Percentiles rank a stretch among this genome's conserved stretches.
Evolutionary conservation across 2,113 vertebrate species (phyloP).

Genomic region (Procavia capensis): DNA sequence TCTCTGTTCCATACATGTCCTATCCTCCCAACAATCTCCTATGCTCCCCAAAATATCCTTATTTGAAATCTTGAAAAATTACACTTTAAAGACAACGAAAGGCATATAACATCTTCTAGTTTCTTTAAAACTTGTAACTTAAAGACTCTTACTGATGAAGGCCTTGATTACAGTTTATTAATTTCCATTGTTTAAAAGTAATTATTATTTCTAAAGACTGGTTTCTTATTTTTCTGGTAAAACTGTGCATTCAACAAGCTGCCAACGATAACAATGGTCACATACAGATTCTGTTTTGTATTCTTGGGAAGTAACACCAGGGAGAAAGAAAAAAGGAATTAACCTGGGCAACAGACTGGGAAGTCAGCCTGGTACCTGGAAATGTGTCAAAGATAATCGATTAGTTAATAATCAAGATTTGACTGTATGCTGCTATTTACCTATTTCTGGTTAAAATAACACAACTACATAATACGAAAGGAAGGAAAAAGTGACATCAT

Average conservation of each 20-base stretch:
- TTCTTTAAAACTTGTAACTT: background rate
- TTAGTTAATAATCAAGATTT: conserved; percentile 7
- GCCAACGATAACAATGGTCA: conserved; percentile 7
- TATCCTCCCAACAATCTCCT: too few relatives aligned
- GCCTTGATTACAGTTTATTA: background rate
- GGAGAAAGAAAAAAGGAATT: background rate
- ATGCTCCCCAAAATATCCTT: too few relatives aligned
- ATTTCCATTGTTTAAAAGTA: conserved; percentile 21
- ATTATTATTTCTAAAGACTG: conserved; percentile 14
- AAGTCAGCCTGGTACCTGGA: background rate
- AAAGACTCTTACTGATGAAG: background rate
- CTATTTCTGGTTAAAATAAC: conserved; percentile 17
- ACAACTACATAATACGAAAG: conserved; percentile 11
- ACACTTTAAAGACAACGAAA: conserved; percentile 18
- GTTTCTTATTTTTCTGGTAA: conserved; percentile 38
- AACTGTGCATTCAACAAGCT: background rate
- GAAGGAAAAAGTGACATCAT: background rate
- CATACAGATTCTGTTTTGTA: background rate
- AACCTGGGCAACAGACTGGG: background rate
- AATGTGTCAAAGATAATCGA: background rate
- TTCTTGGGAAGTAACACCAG: background rate
- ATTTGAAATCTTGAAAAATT: conserved; percentile 16
- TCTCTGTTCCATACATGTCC: too few relatives aligned
- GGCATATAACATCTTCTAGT: background rate
- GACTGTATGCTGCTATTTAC: background rate